Conservation (phyloP, 1,140 invertebrate species). For the Papilio xuthus region DNA sequence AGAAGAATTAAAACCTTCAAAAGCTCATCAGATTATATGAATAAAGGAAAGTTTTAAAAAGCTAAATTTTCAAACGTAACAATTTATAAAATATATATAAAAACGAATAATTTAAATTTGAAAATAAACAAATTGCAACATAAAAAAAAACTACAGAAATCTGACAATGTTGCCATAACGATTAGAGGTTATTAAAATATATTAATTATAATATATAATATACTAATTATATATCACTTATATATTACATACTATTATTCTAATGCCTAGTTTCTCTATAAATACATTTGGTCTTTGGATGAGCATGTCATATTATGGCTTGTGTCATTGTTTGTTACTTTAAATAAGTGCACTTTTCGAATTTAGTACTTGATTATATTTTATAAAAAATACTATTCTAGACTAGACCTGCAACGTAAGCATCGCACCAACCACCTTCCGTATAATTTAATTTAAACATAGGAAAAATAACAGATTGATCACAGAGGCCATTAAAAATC, state of each 20-base stretch:
- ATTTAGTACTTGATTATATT: constrained; percentile 72
- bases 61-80: constrained; percentile 62
- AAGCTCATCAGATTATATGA: constrained; percentile 57
- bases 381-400: constrained; percentile 72
- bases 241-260: constrained; percentile 63
- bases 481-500: constrained; percentile 67
- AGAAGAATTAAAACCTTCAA: constrained; percentile 38
- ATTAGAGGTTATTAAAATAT: constrained; percentile 49
- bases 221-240: constrained; percentile 61
- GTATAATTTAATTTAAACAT: constrained; percentile 41
- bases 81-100: constrained; percentile 65
- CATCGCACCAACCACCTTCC: constrained; percentile 56
- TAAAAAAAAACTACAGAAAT: constrained; percentile 52
- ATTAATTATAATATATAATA: constrained; percentile 53
- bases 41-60: constrained; percentile 59
- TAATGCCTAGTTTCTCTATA: constrained; percentile 76
- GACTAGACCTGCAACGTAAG: constrained; percentile 74
- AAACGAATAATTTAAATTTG: constrained; percentile 55
- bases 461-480: constrained; percentile 55
- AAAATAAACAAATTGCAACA: constrained; percentile 50
- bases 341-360: constrained; percentile 78
- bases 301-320: constrained; percentile 78
- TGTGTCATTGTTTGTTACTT: constrained; percentile 71
- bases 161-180: constrained; percentile 43
- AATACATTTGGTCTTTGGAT: constrained; percentile 80